Evolutionary conservation across 2,888 invertebrate species (phyloP), one percentile per base, ranked within the genome.

Genomic region (Pammene aurita): DNA sequence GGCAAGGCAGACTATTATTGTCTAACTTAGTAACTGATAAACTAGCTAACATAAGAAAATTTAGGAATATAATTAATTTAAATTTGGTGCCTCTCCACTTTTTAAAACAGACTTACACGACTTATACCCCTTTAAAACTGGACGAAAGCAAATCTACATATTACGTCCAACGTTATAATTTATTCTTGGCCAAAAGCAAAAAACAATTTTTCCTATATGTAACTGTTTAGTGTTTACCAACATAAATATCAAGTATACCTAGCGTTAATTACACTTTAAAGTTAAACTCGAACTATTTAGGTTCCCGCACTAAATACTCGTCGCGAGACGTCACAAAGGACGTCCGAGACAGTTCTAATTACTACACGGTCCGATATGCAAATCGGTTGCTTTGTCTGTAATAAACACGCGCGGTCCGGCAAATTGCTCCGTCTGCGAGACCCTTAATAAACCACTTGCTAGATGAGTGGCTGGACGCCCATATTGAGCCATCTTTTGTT

Each of bases 321-420:
- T 87, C 84, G 64, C 82, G 81, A 87, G 88, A 86, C 86, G 85
- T 85, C 82, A 87, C 90, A 90, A 90, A 90, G 91, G 89, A 82
- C 86, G 85, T 85, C 85, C 86, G 89, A 91, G 91, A 92, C 88
- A 91, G 90, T 90, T 92, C 91, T 92, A 92, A 92, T 92, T 92
- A 92, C 91, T 88, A 86, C 87, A 83, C 88, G 84, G 89, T 85
- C 84, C 90, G 92, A 90, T 92, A 92, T 92, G 92, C 91, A 91
- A 92, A 92, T 92, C 87, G 88, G 85, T 83, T 83, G 83, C 82
- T 85, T 83, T 87, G 89, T 89, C 90, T 92, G 85, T 92, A 92
- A 92, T 92, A 92, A 90, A 92, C 92, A 92, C 85, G 88, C 89
- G 83, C 86, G 84, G 85, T 87, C 87, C 84, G 82, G 88, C 90